Evolutionary conservation across 2,113 vertebrate genomes (phyloP).

Genomic region (Callochromis pleurospilus): DNA sequence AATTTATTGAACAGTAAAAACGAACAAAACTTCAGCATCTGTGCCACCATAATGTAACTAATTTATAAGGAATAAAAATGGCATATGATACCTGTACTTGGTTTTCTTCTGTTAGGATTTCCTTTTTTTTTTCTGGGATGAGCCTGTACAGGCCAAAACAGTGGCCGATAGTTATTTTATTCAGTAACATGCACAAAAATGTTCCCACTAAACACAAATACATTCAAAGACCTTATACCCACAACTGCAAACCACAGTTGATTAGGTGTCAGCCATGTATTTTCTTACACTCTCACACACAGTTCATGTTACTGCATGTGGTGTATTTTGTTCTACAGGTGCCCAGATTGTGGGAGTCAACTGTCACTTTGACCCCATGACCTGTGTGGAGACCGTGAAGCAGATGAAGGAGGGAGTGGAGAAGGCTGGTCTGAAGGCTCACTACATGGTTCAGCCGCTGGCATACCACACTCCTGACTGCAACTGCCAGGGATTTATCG

Average conservation of each 20-base stretch:
- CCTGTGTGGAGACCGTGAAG: conserved; percentile 78
- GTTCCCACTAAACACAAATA: not conserved
- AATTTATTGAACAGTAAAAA: not conserved
- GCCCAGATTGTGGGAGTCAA: conserved; percentile 92
- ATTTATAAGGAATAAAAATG: not conserved
- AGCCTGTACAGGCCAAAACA: not conserved
- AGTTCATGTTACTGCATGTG: not conserved
- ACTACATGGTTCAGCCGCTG: conserved; percentile 91
- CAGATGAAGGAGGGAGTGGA: conserved; percentile 93
- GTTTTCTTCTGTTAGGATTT: not conserved
- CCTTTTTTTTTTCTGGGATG: not conserved
- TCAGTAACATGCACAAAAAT: not conserved
- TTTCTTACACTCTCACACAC: not conserved
- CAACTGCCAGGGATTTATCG: conserved; percentile 90
- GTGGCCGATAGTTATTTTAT: not conserved
- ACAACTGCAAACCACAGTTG: not conserved
- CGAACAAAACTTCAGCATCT: not conserved
- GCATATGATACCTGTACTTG: accelerated
- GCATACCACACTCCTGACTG: conserved; percentile 95
- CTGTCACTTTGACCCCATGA: conserved; percentile 94
- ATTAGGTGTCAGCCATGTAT: not conserved
- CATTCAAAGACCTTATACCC: not conserved
- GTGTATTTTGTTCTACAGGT: conserved; percentile 69
- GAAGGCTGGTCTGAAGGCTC: conserved; percentile 83
- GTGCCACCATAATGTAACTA: not conserved